These are phyloP conservation scores for Pocillopora damicornis DNA, from an alignment of 64 coral and sea anemone genomes.

Conservation along the genomic window DNA sequence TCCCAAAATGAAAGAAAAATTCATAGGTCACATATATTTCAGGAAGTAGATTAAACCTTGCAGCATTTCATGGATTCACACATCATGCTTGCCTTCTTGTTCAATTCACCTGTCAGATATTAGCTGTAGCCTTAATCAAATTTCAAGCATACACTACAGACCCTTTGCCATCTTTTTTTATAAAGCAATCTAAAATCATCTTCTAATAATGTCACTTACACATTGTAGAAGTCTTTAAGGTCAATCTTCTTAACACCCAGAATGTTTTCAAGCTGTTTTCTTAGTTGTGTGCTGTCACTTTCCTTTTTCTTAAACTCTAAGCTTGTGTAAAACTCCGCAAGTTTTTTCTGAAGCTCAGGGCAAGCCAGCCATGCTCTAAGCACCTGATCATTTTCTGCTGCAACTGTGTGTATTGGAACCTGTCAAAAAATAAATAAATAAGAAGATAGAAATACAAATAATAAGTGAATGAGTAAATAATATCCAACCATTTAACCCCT, in stretches of 20 bases:
- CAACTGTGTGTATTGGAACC: conserved; percentile 84
- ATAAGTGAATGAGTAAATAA: no score
- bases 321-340: conserved; percentile 51
- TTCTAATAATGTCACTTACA: conserved; percentile 29
- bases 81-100: no score
- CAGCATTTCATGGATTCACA: no score
- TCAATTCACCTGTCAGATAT: no score
- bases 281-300: conserved; percentile 25
- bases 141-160: no score
- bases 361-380: conserved; percentile 56
- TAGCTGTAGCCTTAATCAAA: no score
- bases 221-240: conserved; percentile 79
- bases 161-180: no score
- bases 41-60: no score
- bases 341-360: conserved; percentile 40
- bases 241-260: conserved; percentile 49
- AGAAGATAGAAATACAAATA: no score
- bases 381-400: conserved; percentile 61
- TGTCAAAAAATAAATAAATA: neutral
- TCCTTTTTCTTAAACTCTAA: conserved; percentile 44
- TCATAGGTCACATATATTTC: no score
- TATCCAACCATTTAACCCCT: no score
- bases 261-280: conserved; percentile 42
- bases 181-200: no score
- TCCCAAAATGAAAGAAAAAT: neutral